A percentile compares a stretch with the other conserved stretches of the same genome.
phyloP scores from a whole-genome alignment of 2,797 vertebrate genomes.

The Capromys pilorides region DNA sequence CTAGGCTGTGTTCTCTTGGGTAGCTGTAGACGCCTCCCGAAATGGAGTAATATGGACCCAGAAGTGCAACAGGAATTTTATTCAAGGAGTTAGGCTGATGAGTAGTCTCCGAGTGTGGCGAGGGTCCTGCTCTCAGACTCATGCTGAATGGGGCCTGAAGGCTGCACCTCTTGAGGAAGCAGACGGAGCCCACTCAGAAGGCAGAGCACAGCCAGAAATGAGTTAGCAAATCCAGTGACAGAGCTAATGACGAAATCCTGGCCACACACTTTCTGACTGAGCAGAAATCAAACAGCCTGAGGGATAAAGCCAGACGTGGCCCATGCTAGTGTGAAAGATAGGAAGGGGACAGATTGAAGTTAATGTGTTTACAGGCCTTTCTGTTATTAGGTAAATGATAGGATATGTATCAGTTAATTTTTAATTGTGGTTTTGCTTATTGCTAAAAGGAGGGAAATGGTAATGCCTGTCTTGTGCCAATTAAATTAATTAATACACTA shows the following conservation, averaged over 20 bases:
- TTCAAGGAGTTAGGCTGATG: neutral
- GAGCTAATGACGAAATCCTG: neutral
- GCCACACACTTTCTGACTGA: neutral
- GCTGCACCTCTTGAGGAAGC: neutral
- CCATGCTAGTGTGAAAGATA: neutral
- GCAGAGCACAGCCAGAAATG: neutral
- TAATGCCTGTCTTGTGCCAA: neutral
- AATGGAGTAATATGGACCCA: neutral
- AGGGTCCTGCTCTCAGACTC: neutral
- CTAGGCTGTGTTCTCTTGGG: neutral
- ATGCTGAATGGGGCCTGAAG: neutral
- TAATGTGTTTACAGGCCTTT: neutral
- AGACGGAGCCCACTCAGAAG: neutral
- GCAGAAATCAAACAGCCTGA: neutral
- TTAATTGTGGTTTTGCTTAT: neutral
- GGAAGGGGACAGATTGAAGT: neutral
- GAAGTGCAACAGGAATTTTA: constrained; percentile 26
- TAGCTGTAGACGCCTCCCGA: neutral
- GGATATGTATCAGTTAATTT: neutral
- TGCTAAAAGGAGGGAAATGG: neutral
- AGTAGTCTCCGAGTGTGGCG: neutral
- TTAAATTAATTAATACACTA: neutral
- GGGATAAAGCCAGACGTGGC: neutral
- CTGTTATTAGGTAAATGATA: neutral
- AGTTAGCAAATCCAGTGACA: neutral